Conservation (phyloP, 2,888 invertebrate species). For the Coelinius sp. region DNA sequence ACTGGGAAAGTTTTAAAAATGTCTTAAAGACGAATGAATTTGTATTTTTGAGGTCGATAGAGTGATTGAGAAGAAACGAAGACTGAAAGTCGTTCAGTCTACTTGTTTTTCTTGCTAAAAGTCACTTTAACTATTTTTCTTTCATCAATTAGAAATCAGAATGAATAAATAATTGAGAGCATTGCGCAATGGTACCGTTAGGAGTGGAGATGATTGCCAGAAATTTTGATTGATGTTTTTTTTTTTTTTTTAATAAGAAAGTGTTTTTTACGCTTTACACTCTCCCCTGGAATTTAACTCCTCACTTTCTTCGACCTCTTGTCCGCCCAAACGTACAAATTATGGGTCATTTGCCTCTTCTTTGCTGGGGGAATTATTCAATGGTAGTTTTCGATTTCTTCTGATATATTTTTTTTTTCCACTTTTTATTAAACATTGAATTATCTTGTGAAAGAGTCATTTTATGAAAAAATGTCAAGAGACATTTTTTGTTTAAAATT, state of each 20-base stretch:
- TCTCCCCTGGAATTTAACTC: neutral
- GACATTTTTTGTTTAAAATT: no score
- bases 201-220: neutral
- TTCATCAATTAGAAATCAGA: neutral
- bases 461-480: no score
- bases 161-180: neutral
- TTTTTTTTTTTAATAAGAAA: neutral
- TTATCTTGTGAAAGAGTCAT: no score
- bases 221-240: neutral
- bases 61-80: neutral
- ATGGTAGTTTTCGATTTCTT: neutral
- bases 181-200: neutral
- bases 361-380: neutral
- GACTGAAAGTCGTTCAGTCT: neutral
- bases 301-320: conserved; percentile 20
- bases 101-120: neutral
- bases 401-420: no score
- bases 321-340: neutral
- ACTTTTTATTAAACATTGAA: no score
- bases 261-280: neutral
- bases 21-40: neutral
- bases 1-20: conserved; percentile 10
- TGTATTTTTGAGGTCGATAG: conserved; percentile 3
- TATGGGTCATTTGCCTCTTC: neutral
- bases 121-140: neutral